These are phyloP conservation scores for Microdon myrmicae DNA, from an alignment of 2,888 invertebrate genomes.

Conservation along the genomic window DNA sequence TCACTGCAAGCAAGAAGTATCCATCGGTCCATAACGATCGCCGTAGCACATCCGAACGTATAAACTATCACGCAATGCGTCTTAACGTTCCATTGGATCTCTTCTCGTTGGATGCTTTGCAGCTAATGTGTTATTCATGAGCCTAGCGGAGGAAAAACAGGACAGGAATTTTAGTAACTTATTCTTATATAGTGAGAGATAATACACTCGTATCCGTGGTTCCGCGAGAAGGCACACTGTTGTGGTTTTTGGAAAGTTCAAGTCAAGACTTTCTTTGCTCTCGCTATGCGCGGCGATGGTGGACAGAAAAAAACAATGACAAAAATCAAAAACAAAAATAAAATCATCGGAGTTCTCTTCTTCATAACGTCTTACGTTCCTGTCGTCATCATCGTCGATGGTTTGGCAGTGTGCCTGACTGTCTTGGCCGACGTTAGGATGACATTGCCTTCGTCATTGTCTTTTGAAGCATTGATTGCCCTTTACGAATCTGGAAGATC, in stretches of 20 bases:
- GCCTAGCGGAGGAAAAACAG: conserved; percentile 43
- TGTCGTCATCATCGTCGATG: conserved; percentile 24
- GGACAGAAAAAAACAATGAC: conserved; percentile 20
- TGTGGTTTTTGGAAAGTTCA: conserved; percentile 48
- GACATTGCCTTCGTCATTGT: conserved; percentile 52
- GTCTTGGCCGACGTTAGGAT: conserved; percentile 21
- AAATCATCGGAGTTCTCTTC: conserved; percentile 49
- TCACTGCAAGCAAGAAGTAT: conserved; percentile 36
- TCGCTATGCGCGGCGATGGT: conserved; percentile 1
- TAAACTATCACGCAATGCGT: conserved; percentile 50
- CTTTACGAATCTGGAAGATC: conserved; percentile 33
- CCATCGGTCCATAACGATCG: conserved; percentile 52
- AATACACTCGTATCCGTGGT: conserved; percentile 46
- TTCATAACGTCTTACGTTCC: conserved; percentile 40
- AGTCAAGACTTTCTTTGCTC: conserved; percentile 41
- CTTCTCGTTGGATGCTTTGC: conserved; percentile 21
- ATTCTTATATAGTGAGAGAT: conserved; percentile 49
- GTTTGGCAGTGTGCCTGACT: conserved; percentile 2
- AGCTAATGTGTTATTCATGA: conserved; percentile 52
- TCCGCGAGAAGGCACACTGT: conserved; percentile 27
- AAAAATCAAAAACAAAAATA: no score
- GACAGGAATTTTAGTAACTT: conserved; percentile 52
- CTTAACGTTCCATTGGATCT: conserved; percentile 25
- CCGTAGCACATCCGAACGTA: conserved; percentile 38
- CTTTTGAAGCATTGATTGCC: conserved; percentile 51